Evolutionary conservation across 2,797 vertebrate genomes (phyloP).

Genomic region (Nyctalus aviator): DNA sequence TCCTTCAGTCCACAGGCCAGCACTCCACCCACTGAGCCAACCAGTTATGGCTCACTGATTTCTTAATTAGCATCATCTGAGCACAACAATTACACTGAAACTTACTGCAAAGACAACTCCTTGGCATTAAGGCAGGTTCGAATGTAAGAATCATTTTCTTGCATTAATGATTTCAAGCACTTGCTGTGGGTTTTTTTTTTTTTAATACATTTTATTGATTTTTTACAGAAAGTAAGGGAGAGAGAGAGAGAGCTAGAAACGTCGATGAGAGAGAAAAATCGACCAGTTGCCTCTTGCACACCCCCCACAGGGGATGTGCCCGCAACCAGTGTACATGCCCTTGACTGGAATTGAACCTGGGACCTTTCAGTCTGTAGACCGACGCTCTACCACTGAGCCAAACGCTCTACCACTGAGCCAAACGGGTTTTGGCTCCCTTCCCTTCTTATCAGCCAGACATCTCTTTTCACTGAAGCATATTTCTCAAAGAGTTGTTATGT

Average conservation of each 20-base stretch:
- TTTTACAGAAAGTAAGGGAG: too few relatives aligned
- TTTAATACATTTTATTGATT: too few relatives aligned
- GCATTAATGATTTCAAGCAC: not conserved
- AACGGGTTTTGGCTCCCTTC: not conserved
- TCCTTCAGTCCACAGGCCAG: too few relatives aligned
- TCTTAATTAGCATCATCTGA: not conserved
- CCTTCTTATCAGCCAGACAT: not conserved
- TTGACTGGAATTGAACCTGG: too few relatives aligned
- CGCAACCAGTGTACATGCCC: too few relatives aligned
- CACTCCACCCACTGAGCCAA: too few relatives aligned
- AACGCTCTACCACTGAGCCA: not conserved
- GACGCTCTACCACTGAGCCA: not conserved
- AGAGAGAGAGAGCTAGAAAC: too few relatives aligned
- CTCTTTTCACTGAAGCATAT: not conserved
- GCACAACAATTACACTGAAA: not conserved
- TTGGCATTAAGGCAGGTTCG: not conserved
- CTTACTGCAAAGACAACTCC: not conserved
- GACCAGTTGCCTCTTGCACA: too few relatives aligned
- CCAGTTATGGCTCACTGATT: not conserved
- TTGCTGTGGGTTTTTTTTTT: too few relatives aligned
- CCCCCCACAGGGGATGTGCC: too few relatives aligned
- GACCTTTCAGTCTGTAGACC: too few relatives aligned
- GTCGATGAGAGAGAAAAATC: too few relatives aligned
- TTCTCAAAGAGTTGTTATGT: not conserved
- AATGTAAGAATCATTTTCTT: not conserved